Conservation (phyloP, 1,140 invertebrate species). For the Oncopeltus fasciatus region DNA sequence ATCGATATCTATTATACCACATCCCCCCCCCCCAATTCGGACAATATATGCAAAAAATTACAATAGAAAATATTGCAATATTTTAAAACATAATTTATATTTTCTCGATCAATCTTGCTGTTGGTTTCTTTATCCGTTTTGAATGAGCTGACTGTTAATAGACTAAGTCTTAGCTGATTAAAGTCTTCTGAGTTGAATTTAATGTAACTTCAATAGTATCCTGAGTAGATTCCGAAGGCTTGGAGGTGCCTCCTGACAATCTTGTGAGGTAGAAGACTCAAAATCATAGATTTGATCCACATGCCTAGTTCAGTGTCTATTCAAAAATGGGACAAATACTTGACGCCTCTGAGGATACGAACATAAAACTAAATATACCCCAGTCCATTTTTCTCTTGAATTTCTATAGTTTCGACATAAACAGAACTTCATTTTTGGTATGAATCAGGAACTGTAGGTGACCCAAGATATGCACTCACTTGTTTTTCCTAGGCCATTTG, state of each 20-base stretch:
- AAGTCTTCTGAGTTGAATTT: not conserved
- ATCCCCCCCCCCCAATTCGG: not conserved
- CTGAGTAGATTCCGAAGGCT: not conserved
- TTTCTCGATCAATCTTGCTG: not conserved
- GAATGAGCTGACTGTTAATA: no score
- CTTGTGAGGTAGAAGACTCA: not conserved
- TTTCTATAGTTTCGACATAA: no score
- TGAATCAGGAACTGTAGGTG: no score
- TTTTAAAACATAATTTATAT: not conserved
- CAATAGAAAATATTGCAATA: not conserved
- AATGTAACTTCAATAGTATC: no score
- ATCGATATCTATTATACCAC: not conserved
- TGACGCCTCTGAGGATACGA: no score
- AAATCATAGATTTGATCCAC: not conserved
- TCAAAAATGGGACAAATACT: not conserved
- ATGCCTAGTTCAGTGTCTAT: not conserved
- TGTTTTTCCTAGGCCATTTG: no score
- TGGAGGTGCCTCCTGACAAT: not conserved
- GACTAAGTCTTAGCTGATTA: not conserved
- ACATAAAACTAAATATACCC: no score
- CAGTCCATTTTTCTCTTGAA: no score
- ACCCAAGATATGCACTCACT: no score
- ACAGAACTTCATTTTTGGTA: no score
- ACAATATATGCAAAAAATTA: not conserved
- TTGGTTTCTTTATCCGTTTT: not conserved